Evolutionary conservation across 2,113 vertebrate genomes (phyloP), one percentile per base, ranked within the genome.

Genomic region (Ochotona princeps): DNA sequence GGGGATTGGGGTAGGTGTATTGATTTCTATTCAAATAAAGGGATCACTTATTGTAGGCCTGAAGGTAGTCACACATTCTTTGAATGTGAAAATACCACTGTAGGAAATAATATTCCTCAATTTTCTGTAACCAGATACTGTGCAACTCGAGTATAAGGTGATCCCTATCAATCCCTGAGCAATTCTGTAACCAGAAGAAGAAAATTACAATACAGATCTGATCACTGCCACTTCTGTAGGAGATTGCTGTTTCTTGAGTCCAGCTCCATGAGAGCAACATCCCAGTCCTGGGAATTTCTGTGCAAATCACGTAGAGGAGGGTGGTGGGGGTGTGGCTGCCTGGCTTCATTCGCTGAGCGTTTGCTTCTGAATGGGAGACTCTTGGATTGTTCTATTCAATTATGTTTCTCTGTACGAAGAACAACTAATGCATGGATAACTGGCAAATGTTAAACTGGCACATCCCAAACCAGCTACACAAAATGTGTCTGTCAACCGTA

Each of bases 31-130:
- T 2, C n/a, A 23, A 51, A 35, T 26, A 47, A 38, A 51, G 5
- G 14, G 66, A 28, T 38, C 57, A 81, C 78, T 84, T 72, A 60
- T 65, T 1, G 18, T 26, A 15, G 47, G n/a, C 12, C 63, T 69
- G 8, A 26, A 73, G 21, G 14, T 5, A 0, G 30, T 38, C 20
- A 47, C 15, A 73, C 3, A 74, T 51, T 18, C 18, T 11, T 15
- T 87, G 69, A 47, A 81, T 60, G 80, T 95, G 66, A 95, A 93
- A 95, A 87, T 28, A 38, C 0, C 28, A 17, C 15, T 35, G 5
- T 60, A 51, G 25, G 35, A 72, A 84, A 69, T 65, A 76, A 32
- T 69, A 13, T 79, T 15, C 3, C 47, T 13, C 32, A 79, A 65
- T 30, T 49, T 7, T 17, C 84, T 80, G 51, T 7, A 87, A 74